Conservation (phyloP, 2,797 vertebrate genomes). For the Sebastes oblongus region DNA sequence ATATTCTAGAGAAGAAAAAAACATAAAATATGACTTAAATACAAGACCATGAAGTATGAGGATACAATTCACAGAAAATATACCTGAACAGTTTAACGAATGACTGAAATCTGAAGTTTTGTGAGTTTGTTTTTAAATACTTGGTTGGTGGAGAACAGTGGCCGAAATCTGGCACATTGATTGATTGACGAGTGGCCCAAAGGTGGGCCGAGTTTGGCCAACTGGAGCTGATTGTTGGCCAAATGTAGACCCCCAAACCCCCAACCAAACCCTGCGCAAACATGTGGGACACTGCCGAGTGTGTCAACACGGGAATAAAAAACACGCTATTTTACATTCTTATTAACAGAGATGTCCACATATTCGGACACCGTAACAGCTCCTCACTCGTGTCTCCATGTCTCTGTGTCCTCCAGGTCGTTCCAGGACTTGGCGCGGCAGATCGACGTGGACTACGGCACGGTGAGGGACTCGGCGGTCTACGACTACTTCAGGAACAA, state of each 20-base stretch:
- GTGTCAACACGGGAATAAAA: too few species aligned
- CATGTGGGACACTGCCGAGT: too few species aligned
- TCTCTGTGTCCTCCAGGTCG: conserved; percentile 77
- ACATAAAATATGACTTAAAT: too few species aligned
- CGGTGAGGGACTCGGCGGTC: conserved; percentile 94
- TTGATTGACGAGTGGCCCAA: background rate
- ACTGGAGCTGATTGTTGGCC: too few species aligned
- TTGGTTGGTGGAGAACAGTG: background rate
- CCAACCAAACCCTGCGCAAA: background rate
- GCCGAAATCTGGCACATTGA: too few species aligned
- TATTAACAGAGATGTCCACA: background rate
- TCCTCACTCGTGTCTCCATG: background rate
- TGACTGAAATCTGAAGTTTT: background rate
- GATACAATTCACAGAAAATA: background rate
- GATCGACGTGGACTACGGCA: conserved; percentile 94
- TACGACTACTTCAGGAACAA: conserved; percentile 97
- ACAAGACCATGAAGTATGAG: background rate
- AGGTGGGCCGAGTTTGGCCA: background rate
- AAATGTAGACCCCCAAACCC: too few species aligned
- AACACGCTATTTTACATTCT: too few species aligned
- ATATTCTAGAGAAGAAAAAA: background rate
- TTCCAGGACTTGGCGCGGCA: conserved; percentile 97
- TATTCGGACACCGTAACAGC: background rate
- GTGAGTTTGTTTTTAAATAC: background rate
- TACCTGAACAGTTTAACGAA: background rate